These are phyloP conservation scores for Yponomeuta sedellus DNA, from an alignment of 2,888 invertebrate species.

Conservation along the genomic window DNA sequence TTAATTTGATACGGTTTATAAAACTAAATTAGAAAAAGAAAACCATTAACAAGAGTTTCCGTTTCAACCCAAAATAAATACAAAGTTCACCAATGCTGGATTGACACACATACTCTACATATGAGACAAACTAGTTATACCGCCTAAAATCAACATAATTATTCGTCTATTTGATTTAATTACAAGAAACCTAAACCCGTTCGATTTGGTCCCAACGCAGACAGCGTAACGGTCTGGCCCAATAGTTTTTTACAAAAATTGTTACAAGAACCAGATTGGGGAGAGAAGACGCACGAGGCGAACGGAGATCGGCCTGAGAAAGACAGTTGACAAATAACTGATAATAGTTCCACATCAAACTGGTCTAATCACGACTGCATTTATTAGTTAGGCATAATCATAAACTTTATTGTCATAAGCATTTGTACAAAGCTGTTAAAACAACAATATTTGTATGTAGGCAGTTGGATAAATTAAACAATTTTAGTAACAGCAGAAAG, in stretches of 20 bases:
- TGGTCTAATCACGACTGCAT: no score
- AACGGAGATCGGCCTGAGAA: no score
- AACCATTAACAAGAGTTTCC: neutral
- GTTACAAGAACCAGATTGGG: neutral
- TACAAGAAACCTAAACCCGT: neutral
- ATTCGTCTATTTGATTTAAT: neutral
- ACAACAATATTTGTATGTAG: no score
- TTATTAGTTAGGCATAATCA: no score
- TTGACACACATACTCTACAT: neutral
- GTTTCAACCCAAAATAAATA: neutral
- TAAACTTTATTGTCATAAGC: no score
- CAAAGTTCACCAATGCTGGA: neutral
- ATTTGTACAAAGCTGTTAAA: no score
- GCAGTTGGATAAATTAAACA: no score
- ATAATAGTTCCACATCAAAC: no score
- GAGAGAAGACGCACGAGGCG: neutral
- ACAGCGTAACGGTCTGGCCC: neutral
- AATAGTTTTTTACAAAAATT: constrained; percentile 1
- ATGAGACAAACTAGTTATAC: neutral
- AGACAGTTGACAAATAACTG: no score
- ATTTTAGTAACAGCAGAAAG: no score
- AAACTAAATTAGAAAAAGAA: neutral
- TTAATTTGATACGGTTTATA: neutral
- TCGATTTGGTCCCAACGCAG: neutral
- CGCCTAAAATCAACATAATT: neutral